Conservation (phyloP, 2,888 invertebrate genomes). For the Pristionchus maxplancki region DNA sequence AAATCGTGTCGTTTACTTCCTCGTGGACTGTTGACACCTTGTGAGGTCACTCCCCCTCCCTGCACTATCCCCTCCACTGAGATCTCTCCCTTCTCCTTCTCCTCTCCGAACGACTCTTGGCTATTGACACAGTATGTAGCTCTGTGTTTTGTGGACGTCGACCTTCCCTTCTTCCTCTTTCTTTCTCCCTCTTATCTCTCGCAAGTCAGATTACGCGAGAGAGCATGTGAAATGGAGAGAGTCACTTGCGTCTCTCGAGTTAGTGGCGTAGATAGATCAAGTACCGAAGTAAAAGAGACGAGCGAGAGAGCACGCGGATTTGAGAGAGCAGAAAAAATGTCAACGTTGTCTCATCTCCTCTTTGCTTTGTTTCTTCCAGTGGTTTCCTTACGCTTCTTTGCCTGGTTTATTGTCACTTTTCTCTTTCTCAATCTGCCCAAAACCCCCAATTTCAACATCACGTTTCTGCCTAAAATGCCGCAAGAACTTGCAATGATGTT, state of each 20-base stretch:
- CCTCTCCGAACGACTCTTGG: constrained; percentile 19
- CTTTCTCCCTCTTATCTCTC: background rate
- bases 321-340: background rate
- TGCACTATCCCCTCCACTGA: background rate
- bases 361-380: background rate
- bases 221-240: background rate
- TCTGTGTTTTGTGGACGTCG: constrained; percentile 30
- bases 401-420: background rate
- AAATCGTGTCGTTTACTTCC: background rate
- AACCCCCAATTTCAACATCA: background rate
- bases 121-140: constrained; percentile 39
- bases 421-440: background rate
- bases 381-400: background rate
- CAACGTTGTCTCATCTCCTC: background rate
- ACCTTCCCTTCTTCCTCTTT: background rate
- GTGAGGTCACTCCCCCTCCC: background rate
- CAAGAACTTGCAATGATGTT: background rate
- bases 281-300: background rate
- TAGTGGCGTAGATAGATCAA: constrained; percentile 10
- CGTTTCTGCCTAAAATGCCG: background rate
- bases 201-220: background rate
- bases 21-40: background rate
- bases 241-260: background rate
- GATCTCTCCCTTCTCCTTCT: background rate
- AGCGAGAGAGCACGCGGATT: background rate